Conservation (phyloP, 1,140 invertebrate species). For the Pissodes strobi region DNA sequence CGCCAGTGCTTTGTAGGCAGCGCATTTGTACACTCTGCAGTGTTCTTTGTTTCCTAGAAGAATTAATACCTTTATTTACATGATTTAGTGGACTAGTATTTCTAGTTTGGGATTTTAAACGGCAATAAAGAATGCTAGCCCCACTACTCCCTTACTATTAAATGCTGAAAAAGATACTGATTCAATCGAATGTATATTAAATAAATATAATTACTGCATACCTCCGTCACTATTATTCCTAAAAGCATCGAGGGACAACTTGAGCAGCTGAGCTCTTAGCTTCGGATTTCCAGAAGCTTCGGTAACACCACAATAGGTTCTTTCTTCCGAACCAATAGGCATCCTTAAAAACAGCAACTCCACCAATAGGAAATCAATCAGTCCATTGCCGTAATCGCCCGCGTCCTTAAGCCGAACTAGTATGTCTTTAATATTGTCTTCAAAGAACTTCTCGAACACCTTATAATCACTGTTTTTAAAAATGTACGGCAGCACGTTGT, state of each 20-base stretch:
- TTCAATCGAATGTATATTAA: too few relatives aligned
- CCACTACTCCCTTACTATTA: too few relatives aligned
- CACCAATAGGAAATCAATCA: slow-evolving; percentile 35
- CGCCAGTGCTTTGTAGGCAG: slow-evolving; percentile 42
- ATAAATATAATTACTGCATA: background rate
- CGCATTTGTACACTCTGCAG: slow-evolving; percentile 39
- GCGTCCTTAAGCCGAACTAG: too few relatives aligned
- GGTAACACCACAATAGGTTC: slow-evolving; percentile 5
- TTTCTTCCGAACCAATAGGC: slow-evolving; percentile 23
- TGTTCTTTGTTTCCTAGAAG: slow-evolving; percentile 27
- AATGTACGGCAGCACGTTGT: slow-evolving; percentile 23
- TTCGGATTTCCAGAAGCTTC: slow-evolving; percentile 16
- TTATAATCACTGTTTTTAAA: slow-evolving; percentile 31
- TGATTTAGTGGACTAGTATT: too few relatives aligned
- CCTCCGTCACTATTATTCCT: slow-evolving; percentile 1
- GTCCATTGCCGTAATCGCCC: slow-evolving; percentile 25
- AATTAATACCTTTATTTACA: too few relatives aligned
- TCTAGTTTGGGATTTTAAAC: too few relatives aligned
- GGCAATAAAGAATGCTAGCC: too few relatives aligned
- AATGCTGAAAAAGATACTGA: too few relatives aligned
- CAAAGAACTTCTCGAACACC: slow-evolving; percentile 37
- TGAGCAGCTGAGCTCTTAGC: slow-evolving; percentile 25
- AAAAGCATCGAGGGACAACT: slow-evolving; percentile 33
- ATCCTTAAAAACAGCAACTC: slow-evolving; percentile 45
- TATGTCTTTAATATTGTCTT: slow-evolving; percentile 32